phyloP scores from a whole-genome alignment of 1,140 invertebrate species.

The Schlechtendalia chinensis region DNA sequence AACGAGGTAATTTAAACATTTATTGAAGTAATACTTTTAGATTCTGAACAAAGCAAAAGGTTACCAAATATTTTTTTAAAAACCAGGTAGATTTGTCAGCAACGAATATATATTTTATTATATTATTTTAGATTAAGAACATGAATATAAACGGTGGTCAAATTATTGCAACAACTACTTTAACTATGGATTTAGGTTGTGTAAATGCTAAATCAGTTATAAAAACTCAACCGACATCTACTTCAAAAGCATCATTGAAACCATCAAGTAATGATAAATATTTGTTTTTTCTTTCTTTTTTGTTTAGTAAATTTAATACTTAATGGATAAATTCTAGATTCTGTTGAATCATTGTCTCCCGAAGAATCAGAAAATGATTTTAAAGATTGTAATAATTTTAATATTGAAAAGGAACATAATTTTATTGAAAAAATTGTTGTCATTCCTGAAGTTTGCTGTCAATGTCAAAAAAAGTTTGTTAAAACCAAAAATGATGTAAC shows the following conservation, averaged over 20 bases:
- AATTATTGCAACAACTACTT: conserved; percentile 35
- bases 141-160: neutral
- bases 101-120: neutral
- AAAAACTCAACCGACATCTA: conserved; percentile 3
- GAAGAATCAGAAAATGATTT: neutral
- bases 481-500: neutral
- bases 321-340: neutral
- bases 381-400: neutral
- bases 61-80: neutral
- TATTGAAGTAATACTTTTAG: neutral
- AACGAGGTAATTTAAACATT: neutral
- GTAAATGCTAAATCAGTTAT: conserved; percentile 28
- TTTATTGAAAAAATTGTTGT: conserved; percentile 41
- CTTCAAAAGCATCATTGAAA: neutral
- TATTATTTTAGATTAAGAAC: conserved; percentile 10
- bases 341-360: conserved; percentile 2
- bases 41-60: too few species aligned
- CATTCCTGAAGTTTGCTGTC: conserved; percentile 4
- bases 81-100: neutral
- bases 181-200: conserved; percentile 21
- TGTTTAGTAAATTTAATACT: neutral
- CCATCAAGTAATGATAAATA: neutral
- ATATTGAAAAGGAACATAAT: conserved; percentile 25
- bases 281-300: neutral
- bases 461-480: conserved; percentile 31